phyloP scores from a whole-genome alignment of 2,888 invertebrate genomes.

The Nomada hirtipes region DNA sequence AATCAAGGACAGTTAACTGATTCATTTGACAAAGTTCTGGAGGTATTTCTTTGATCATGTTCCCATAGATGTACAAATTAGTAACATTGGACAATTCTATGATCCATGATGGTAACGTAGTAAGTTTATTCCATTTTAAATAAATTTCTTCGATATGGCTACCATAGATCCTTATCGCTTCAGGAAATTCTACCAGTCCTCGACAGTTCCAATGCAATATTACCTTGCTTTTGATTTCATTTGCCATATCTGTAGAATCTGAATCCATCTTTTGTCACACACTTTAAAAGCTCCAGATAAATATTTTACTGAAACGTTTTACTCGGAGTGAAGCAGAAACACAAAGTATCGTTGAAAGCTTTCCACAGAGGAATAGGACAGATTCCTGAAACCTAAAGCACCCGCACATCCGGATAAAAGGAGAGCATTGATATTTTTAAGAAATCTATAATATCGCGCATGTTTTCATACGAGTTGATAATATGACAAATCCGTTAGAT shows the following conservation, averaged over 20 bases:
- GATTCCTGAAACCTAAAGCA: no score
- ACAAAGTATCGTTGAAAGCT: no score
- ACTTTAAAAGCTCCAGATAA: constrained; percentile 23
- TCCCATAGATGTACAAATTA: constrained; percentile 80
- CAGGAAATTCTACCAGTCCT: constrained; percentile 79
- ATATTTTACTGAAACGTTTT: no score
- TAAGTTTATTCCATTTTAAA: constrained; percentile 82
- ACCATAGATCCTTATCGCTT: constrained; percentile 77
- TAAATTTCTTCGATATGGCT: constrained; percentile 81
- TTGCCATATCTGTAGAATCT: constrained; percentile 77
- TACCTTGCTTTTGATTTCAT: constrained; percentile 79
- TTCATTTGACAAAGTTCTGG: constrained; percentile 72
- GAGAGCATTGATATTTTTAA: no score
- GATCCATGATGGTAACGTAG: constrained; percentile 77
- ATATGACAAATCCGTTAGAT: no score
- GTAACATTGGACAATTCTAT: constrained; percentile 77
- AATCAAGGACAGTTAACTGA: constrained; percentile 76
- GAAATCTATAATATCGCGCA: no score
- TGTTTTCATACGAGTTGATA: no score
- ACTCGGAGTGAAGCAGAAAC: no score
- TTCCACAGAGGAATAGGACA: no score
- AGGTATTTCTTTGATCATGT: constrained; percentile 75
- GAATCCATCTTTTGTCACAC: constrained; percentile 68
- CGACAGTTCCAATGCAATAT: constrained; percentile 84
- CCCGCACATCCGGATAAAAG: no score